phyloP scores from a whole-genome alignment of 2,888 invertebrate genomes.

The Notodonta dromedarius region DNA sequence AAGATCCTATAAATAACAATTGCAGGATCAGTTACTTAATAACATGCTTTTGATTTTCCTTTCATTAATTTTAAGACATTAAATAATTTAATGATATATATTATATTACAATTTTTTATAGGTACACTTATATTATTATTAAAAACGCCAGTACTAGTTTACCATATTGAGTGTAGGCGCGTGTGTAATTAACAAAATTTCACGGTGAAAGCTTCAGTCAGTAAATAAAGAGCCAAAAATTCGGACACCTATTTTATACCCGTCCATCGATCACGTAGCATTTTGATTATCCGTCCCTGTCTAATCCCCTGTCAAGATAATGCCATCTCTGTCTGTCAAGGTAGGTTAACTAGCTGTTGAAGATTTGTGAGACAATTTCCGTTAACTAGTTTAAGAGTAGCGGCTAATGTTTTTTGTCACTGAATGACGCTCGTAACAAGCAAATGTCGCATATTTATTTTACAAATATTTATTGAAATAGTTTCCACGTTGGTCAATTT shows the following conservation, averaged over 20 bases:
- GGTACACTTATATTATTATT: no score
- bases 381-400: no score
- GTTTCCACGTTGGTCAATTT: no score
- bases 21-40: no score
- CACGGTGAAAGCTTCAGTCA: not conserved
- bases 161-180: not conserved
- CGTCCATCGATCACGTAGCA: slow-evolving; percentile 42
- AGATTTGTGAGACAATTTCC: not conserved
- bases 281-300: slow-evolving; percentile 46
- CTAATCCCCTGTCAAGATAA: slow-evolving; percentile 40
- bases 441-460: no score
- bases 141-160: no score
- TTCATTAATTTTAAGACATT: no score
- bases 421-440: not conserved
- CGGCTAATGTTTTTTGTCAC: not conserved
- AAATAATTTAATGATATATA: no score
- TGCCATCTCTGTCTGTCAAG: slow-evolving; percentile 32
- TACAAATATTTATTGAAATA: no score
- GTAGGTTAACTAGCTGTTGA: slow-evolving; percentile 19
- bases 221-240: slow-evolving; percentile 17
- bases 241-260: slow-evolving; percentile 15
- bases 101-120: no score
- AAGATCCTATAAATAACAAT: no score
- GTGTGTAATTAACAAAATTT: not conserved
- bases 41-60: no score